Base-by-base conservation (phyloP, 37 sponge, comb jelly and placozoan genomes). In the Haliclona indistincta region DNA sequence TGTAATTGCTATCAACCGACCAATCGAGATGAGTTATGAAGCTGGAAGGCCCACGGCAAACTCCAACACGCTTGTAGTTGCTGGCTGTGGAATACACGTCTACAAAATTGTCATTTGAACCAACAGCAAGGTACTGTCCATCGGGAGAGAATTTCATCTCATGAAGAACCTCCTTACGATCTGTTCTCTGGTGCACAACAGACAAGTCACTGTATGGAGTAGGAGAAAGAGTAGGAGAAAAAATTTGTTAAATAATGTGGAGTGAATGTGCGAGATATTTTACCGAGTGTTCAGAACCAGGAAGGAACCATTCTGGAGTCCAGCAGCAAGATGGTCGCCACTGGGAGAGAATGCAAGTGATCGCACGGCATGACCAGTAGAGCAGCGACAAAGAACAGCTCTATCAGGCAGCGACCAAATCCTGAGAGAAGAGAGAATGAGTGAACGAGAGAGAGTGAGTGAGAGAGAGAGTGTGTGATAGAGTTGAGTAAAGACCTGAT, bases 1-100 rank as follows among this genome's bases (percentile, higher is more conserved):
- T 77, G 70, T 86, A 81, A 25, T 81, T 66, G 38, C 88, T 69
- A 64, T 97, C 99, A 25, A 65, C 75, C 30, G 93, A 92, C 93
- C 94, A 97, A 73, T 97, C 99, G 42, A 97, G 70, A 64, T 97
- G 99, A 28, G 99, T 88, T 55, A 97, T 97, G 79, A 94, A 97
- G 75, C 90, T 89, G 40, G 95, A 90, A 81, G 84, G 81, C 0
- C 93, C 95, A 30, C 63, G 64, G 76, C 96, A 97, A 23, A 54
- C 56, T 6, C 87, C 86, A 1, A 86, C 81, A 23, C 74, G 66
- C 68, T 80, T 88, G 69, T 88, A 97, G 45, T 78, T 71, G 22
- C 82, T 64, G 15, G 49, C 51, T 40, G 89, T 90, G n/a, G 74
- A 44, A 70, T 92, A 97, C 20, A 97, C 71, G 56, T 95, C 95